Base-by-base conservation (phyloP, 2,888 invertebrate species). In the Temnothorax rugatulus region DNA sequence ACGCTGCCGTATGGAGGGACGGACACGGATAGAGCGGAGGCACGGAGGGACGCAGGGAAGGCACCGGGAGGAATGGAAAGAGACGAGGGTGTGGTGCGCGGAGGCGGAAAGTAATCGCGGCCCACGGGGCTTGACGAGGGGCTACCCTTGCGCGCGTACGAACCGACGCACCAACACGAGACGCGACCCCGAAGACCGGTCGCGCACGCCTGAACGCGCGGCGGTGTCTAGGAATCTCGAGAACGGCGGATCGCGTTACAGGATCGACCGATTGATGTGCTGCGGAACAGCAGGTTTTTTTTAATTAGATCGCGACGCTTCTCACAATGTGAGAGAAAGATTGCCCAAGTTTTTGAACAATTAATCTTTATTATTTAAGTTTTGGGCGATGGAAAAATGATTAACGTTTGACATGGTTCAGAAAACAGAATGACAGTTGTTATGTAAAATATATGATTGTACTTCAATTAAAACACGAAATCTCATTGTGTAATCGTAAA, bases 31-130 rank as follows among this genome's bases (percentile, higher is more conserved):
- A 84, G 85, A 52, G 50, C 21, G 54, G 88, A 90, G 92, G 90
- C 84, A 87, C 86, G 90, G 90, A 90, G 88, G 85, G 89, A 91
- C 84, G 87, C 81, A 85, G 88, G 92, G 95, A 94, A 94, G 93
- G 92, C 93, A 93, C 94, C 94, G 94, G 86, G 86, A 88, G 89
- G 87, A 86, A 87, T 86, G 87, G 89, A 88, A 93, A 93, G 85
- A 86, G 90, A 87, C 94, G 95, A 95, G 95, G 95, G 95, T 95
- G 95, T 95, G 95, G 95, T 96, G 95, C 95, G 95, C 95, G 95
- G 95, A 95, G 96, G 96, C 95, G 96, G 96, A 96, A 96, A 96
- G 95, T 96, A 96, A 96, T 95, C 93, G 94, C 91, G 91, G 91
- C 92, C 87, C 84, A 85, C 87, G 88, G 83, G 84, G 86, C 66